phyloP scores from a whole-genome alignment of 2,113 vertebrate genomes.

The Probosciger aterrimus region DNA sequence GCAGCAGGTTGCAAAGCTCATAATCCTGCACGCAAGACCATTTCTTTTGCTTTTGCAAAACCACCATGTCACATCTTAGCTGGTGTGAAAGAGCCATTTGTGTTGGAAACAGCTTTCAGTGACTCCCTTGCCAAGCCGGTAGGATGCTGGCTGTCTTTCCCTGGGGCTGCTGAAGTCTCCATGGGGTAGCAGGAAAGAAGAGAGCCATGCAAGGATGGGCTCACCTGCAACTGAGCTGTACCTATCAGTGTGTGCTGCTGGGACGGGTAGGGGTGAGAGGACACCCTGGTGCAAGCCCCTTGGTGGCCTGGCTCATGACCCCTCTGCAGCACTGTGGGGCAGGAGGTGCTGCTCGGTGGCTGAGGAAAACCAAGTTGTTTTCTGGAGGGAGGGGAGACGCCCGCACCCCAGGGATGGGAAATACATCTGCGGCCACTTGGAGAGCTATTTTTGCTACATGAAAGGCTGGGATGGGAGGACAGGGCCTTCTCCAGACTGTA shows the following conservation, averaged over 20 bases:
- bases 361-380: not conserved
- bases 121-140: not conserved
- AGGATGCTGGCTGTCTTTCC: not conserved
- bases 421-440: not conserved
- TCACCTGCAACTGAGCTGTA: not conserved
- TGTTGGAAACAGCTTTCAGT: not conserved
- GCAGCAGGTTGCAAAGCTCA: not conserved
- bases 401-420: not conserved
- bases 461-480: not conserved
- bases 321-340: accelerated
- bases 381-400: not conserved
- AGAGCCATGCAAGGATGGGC: not conserved
- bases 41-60: not conserved
- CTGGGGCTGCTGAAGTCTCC: not conserved
- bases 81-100: not conserved
- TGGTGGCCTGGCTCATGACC: accelerated
- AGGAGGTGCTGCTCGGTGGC: not conserved
- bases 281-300: not conserved
- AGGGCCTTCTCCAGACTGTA: constrained; percentile 20
- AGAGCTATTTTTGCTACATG: constrained; percentile 34
- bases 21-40: accelerated
- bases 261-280: accelerated
- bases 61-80: accelerated
- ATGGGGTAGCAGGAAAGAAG: not conserved
- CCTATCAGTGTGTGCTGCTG: not conserved